Conservation (phyloP, 1,140 invertebrate genomes). For the Pygmarrhopalites habei region DNA sequence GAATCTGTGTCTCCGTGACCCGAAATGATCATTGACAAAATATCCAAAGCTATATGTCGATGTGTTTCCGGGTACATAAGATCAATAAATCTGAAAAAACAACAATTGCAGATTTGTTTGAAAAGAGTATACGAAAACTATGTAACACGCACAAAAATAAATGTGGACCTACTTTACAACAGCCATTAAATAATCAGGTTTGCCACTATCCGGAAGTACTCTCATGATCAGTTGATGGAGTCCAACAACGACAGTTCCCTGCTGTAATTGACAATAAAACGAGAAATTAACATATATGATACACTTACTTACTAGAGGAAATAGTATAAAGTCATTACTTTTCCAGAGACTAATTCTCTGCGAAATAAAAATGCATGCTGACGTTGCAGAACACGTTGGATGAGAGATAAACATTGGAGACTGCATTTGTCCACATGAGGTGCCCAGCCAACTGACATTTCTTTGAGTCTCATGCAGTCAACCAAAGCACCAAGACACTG, state of each 20-base stretch:
- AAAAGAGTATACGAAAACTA: no score
- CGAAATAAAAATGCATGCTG: slow-evolving; percentile 20
- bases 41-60: slow-evolving; percentile 24
- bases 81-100: slow-evolving; percentile 30
- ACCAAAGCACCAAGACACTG: slow-evolving; percentile 12
- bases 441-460: slow-evolving; percentile 20
- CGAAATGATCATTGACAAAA: slow-evolving; percentile 23
- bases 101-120: no score
- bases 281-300: neutral
- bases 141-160: no score
- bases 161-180: slow-evolving; percentile 32
- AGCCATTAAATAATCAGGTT: slow-evolving; percentile 28
- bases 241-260: slow-evolving; percentile 21
- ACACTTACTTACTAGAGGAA: neutral
- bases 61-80: slow-evolving; percentile 19
- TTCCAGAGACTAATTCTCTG: neutral
- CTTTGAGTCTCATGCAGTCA: slow-evolving; percentile 20
- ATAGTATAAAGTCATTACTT: neutral
- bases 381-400: slow-evolving; percentile 22
- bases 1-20: slow-evolving; percentile 23
- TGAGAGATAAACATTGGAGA: slow-evolving; percentile 21
- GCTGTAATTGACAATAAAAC: slow-evolving; percentile 7
- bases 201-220: slow-evolving; percentile 14
- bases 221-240: slow-evolving; percentile 28
- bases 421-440: slow-evolving; percentile 26